These are phyloP conservation scores for Petrosia ficiformis DNA, from an alignment of 37 sponge, comb jelly and placozoan genomes.

Conservation along the genomic window DNA sequence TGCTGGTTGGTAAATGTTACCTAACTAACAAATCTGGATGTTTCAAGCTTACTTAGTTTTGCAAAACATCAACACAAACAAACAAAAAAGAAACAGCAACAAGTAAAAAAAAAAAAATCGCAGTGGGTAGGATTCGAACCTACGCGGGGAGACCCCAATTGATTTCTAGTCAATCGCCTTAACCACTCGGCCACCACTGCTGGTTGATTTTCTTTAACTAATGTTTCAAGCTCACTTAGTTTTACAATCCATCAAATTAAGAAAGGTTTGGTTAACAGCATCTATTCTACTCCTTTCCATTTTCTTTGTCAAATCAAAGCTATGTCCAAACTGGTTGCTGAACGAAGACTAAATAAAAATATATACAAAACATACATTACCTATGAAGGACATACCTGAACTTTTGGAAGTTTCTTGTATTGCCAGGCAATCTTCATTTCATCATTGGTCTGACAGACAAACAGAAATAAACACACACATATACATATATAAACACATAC, in stretches of 20 bases:
- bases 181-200: constrained; percentile 71
- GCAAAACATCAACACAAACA: no score
- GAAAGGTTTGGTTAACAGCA: constrained; percentile 9
- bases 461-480: no score
- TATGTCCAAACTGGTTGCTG: constrained; percentile 62
- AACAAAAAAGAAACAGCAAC: not conserved
- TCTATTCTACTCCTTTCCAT: constrained; percentile 40
- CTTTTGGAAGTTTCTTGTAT: constrained; percentile 64
- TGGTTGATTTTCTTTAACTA: not conserved
- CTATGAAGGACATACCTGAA: constrained; percentile 35
- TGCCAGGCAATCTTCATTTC: constrained; percentile 86
- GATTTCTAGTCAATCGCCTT: constrained; percentile 66
- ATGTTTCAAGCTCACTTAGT: not conserved
- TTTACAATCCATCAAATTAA: constrained; percentile 9
- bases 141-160: constrained; percentile 72
- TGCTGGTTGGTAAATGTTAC: no score
- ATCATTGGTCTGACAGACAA: not conserved
- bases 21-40: no score
- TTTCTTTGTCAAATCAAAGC: constrained; percentile 45
- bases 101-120: constrained; percentile 34
- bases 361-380: not conserved
- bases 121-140: constrained; percentile 72
- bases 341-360: constrained; percentile 45
- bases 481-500: no score
- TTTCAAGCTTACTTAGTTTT: no score